phyloP scores from a whole-genome alignment of 23 tunicate genomes.

The Halocynthia aurantium region DNA sequence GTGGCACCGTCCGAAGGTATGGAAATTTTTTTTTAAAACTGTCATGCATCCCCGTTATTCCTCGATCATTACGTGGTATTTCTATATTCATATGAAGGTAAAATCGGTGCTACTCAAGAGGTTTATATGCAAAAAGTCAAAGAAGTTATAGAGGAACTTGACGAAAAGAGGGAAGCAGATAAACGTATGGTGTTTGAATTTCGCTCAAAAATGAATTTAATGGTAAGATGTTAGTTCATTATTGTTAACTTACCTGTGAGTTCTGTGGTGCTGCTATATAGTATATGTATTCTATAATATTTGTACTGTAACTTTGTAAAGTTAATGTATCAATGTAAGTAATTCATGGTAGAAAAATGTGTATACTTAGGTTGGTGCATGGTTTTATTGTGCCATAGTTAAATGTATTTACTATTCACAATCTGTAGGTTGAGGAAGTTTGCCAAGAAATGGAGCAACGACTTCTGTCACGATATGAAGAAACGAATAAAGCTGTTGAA shows the following conservation, averaged over 20 bases:
- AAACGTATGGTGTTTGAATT: constrained; percentile 48
- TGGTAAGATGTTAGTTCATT: constrained; percentile 20
- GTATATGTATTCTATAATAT: too few relatives aligned
- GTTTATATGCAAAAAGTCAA: constrained; percentile 35
- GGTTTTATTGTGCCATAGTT: neutral
- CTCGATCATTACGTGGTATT: too few relatives aligned
- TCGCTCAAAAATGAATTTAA: constrained; percentile 34
- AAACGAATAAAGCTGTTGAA: constrained; percentile 47
- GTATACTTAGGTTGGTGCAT: neutral
- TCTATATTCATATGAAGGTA: too few relatives aligned
- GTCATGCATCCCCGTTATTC: too few relatives aligned
- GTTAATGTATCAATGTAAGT: neutral
- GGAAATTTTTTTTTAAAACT: too few relatives aligned
- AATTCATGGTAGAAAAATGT: neutral
- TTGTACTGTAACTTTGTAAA: too few relatives aligned
- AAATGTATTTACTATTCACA: neutral
- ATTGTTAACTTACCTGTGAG: too few relatives aligned
- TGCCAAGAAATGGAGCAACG: constrained; percentile 53
- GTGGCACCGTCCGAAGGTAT: too few relatives aligned
- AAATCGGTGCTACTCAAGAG: neutral
- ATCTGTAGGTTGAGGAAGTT: constrained; percentile 36
- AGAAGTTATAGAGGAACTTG: constrained; percentile 44
- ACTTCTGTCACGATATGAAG: constrained; percentile 32
- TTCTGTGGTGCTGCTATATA: too few relatives aligned
- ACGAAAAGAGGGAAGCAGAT: constrained; percentile 60